Conservation (phyloP, 2,888 invertebrate genomes). For the Poecilus cupreus region DNA sequence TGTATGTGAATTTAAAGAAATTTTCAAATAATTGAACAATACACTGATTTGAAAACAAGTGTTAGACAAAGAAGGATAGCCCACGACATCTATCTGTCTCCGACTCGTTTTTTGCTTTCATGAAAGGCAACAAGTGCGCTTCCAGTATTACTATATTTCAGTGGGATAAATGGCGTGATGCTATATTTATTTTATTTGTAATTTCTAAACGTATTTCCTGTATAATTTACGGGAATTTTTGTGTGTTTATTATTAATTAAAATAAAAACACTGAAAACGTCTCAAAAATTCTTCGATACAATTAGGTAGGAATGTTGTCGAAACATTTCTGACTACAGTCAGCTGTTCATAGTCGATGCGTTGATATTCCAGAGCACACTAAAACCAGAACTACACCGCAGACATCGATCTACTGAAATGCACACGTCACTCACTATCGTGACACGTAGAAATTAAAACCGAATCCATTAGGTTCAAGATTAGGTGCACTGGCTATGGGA, state of each 20-base stretch:
- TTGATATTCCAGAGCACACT: constrained; percentile 7
- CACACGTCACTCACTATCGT: constrained; percentile 48
- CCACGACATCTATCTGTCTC: no score
- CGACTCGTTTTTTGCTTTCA: no score
- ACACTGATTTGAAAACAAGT: no score
- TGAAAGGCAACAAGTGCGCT: no score
- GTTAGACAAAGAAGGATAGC: no score
- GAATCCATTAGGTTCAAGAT: constrained; percentile 39
- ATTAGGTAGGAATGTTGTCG: constrained; percentile 8
- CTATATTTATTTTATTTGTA: no score
- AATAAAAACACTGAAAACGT: not conserved
- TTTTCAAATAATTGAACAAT: no score
- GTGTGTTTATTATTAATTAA: constrained; percentile 2
- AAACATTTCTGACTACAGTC: not conserved
- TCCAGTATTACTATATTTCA: no score
- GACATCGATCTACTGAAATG: constrained; percentile 45
- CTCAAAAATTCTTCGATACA: constrained; percentile 5
- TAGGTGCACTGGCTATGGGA: constrained; percentile 13
- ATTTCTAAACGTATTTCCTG: no score
- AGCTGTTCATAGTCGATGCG: constrained; percentile 21
- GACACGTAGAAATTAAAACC: constrained; percentile 52
- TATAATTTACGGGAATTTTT: not conserved
- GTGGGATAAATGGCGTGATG: no score
- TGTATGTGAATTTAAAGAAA: no score
- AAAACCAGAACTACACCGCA: not conserved